Base-by-base conservation (phyloP, 1,140 invertebrate genomes). In the Himalopsyche phryganea region DNA sequence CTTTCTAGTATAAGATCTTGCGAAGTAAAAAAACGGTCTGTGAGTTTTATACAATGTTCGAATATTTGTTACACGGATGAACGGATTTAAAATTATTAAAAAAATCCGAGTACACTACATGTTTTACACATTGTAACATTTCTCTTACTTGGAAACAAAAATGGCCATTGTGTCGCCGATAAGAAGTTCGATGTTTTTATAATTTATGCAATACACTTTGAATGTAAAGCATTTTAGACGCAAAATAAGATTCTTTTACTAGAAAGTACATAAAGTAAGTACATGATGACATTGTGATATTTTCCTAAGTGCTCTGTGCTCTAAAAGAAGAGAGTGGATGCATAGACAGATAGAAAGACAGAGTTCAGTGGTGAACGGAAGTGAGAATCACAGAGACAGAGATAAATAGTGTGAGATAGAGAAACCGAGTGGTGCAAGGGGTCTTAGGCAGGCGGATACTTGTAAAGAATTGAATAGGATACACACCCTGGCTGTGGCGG, bases 401-500 rank as follows among this genome's bases (percentile, higher is more conserved):
- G 40, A n/a, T n/a, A n/a, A 53, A 50, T 64, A 65, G 56, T 63
- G 58, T 51, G 61, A 42, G 62, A 61, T 33, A 41, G 65, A 57
- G 54, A 63, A 55, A 55, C 58, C 52, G 66, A 55, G 52, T 56
- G 50, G 55, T 58, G 60, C 50, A 57, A 50, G 50, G 42, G 63
- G 23, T 28, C 9, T 28, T 28, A 66, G 51, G 65, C 68, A 73
- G 75, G 69, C 69, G 73, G 74, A 71, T 71, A 64, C 69, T 71
- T 74, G 67, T 72, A 65, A 65, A 52, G 44, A 57, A 57, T 35
- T 51, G 61, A 71, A 79, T 75, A 75, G 73, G 78, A 84, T 86
- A 86, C 84, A 84, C 84, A 86, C 85, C 84, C 86, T 87, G 81
- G 83, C 83, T 71, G 82, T 83, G 80, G 85, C 81, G 80, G 85